Conservation (phyloP, 2,888 invertebrate genomes). For the Glyphotaelius pellucidus region DNA sequence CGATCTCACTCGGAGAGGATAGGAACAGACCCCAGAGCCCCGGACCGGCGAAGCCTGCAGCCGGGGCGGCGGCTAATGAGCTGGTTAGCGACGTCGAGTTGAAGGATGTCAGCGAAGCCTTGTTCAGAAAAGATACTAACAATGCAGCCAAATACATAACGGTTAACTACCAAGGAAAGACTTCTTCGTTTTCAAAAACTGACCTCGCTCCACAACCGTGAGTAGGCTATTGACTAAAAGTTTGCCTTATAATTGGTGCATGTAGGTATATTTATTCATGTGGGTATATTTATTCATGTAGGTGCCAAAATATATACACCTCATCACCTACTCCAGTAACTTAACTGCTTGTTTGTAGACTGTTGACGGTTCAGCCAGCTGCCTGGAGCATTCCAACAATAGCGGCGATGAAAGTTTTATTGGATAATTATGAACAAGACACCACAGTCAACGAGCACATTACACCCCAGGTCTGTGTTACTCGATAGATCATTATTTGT, state of each 20-base stretch:
- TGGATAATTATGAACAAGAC: constrained; percentile 91
- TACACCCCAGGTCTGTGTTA: constrained; percentile 77
- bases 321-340: neutral
- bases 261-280: too few species aligned
- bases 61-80: constrained; percentile 73
- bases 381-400: constrained; percentile 85
- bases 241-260: too few species aligned
- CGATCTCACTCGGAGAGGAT: constrained; percentile 46
- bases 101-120: constrained; percentile 82
- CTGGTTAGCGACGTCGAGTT: constrained; percentile 81
- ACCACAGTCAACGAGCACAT: constrained; percentile 86
- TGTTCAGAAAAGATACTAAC: constrained; percentile 84
- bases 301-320: neutral
- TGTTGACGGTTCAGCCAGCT: constrained; percentile 81
- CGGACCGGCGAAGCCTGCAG: constrained; percentile 59
- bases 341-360: constrained; percentile 73
- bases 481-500: neutral
- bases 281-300: neutral
- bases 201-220: constrained; percentile 89
- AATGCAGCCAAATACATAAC: constrained; percentile 84
- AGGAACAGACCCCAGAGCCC: neutral
- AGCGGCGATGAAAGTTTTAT: constrained; percentile 83
- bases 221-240: constrained; percentile 69
- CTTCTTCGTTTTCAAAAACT: constrained; percentile 81
- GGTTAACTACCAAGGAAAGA: constrained; percentile 86